Base-by-base conservation (phyloP, 2,888 invertebrate species). In the Drosophila differens region DNA sequence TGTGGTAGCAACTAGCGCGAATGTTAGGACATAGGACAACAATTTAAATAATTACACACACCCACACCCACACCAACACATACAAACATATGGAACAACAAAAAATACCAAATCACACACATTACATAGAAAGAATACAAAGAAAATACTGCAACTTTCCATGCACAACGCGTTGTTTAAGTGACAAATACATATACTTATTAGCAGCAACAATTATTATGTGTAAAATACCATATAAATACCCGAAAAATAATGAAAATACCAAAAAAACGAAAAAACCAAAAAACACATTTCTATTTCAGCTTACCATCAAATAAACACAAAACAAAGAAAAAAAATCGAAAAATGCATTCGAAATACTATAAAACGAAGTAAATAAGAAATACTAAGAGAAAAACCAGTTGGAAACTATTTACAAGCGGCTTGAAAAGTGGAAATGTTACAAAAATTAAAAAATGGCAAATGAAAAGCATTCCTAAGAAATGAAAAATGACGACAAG, bases 361-460 rank as follows among this genome's bases (percentile, higher is more conserved):
- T 54, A 28, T 51, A n/a, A 35, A 41, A 65, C 54, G 14, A 53
- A 58, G n/a, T 33, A 35, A 33, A 35, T 22, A n/a, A 12, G 33
- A 62, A 67, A 63, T 52, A 67, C 63, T 76, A 60, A 63, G 59
- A 28, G 35, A 5, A 64, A 70, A 61, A 30, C 62, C 81, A 76
- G 81, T 79, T 81, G 77, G 79, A 72, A 69, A 79, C 81, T 79
- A 79, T 79, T 79, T 79, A 79, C 81, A 79, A 81, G 64, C 54
- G 67, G 62, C 59, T 64, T 58, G 44, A 66, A 64, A 41, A 53
- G 54, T n/a, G 25, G 30, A 39, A 16, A 53, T 19, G 32, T 25
- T 4, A 52, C 44, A 53, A 16, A 44, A 71, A 52, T 28, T 14
- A 32, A 47, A 35, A 12, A 35, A 35, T 35, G 25, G 47, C 25